Base-by-base conservation (phyloP, 2,888 invertebrate species). In the Drosophila austrosaltans region DNA sequence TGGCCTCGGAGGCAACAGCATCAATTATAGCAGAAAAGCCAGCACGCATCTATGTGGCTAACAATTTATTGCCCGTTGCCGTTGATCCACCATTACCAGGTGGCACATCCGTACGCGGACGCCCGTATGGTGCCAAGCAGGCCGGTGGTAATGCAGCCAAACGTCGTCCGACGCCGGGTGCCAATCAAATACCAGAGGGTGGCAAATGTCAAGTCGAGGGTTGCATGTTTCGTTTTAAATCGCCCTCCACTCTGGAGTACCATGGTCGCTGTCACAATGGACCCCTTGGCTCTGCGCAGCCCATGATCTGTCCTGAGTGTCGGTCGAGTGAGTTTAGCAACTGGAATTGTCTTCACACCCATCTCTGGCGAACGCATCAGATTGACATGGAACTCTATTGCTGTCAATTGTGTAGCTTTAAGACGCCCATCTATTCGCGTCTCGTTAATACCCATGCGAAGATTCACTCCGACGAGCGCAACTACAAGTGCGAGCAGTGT, bases 351-450 rank as follows among this genome's bases (percentile, higher is more conserved):
- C 89, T 97, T n/a, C 95, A 96, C 71, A 94, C 95, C 2, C 97
- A 97, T 90, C 92, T 97, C 57, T 97, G 97, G 97, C 94, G 95
- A 60, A 88, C 93, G 0, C 97, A 97, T 90, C 93, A 94, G 57
- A 94, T 97, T 8, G 97, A 97, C 87, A 94, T 97, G 93, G 97
- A 97, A 87, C 91, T 97, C 54, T 95, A 95, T 60, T 94, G 95
- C 2, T 97, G 97, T 91, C 94, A 95, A 79, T 93, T 95, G 73
- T 97, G 97, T 88, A 94, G 94, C 36, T 96, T 95, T 87, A 96
- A 96, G 91, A 95, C 96, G 0, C 94, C 93, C 72, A 95, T 95
- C 82, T 93, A 94, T 72, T 95, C 95, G 67, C 95, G 95, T 77
- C 93, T 97, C 60, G 93, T 94, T 64, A 96, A 95, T 82, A 94